Percentiles rank a stretch among this genome's conserved stretches.
These are phyloP conservation scores for Daboia siamensis DNA, from an alignment of 2,113 vertebrate genomes.

Conservation along the genomic window DNA sequence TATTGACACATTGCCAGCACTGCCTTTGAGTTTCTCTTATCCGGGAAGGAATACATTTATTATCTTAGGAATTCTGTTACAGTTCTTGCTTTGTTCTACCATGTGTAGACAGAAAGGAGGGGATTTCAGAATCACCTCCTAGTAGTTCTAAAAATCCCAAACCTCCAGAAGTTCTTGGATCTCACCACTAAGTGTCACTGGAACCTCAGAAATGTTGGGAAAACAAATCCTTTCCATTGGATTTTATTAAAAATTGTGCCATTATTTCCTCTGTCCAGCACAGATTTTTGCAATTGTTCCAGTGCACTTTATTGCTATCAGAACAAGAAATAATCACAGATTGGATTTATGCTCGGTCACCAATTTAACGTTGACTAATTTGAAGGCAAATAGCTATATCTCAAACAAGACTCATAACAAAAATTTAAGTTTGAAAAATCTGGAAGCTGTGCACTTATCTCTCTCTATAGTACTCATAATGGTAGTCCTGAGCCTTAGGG, in stretches of 20 bases:
- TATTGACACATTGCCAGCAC: neutral
- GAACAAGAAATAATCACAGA: neutral
- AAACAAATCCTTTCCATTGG: neutral
- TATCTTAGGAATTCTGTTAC: neutral
- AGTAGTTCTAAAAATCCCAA: neutral
- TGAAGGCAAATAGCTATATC: neutral
- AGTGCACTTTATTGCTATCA: neutral
- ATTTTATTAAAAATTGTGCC: neutral
- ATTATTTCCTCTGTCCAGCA: neutral
- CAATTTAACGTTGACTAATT: neutral
- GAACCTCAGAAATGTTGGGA: neutral
- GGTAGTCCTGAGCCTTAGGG: neutral
- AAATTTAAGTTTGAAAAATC: neutral
- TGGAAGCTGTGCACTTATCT: neutral
- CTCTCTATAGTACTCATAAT: neutral
- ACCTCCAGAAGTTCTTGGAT: neutral
- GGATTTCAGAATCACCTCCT: neutral
- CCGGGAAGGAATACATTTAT: neutral
- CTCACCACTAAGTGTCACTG: slow-evolving; percentile 8
- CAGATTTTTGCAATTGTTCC: neutral
- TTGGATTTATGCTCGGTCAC: neutral
- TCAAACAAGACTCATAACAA: neutral
- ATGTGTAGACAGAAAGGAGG: neutral
- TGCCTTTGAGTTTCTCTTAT: neutral
- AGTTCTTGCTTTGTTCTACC: neutral